These are phyloP conservation scores for Meandrina meandrites DNA, from an alignment of 92 coral and sea anemone genomes.

Conservation along the genomic window DNA sequence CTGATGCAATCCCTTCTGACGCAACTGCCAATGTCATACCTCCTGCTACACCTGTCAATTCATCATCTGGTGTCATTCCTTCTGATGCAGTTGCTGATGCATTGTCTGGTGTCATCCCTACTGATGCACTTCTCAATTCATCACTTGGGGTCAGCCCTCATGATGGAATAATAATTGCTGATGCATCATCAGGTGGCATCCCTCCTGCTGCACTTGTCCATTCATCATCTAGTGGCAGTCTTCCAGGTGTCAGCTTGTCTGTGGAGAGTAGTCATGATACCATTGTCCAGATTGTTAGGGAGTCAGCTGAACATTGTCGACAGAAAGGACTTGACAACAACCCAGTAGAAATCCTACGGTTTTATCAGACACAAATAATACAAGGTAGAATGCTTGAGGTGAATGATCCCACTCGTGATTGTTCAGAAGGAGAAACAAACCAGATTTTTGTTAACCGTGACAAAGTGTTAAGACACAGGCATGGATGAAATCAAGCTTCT, in stretches of 20 bases:
- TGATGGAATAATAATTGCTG: neutral
- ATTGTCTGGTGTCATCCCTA: neutral
- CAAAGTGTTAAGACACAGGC: conserved; percentile 54
- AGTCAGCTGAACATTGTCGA: conserved; percentile 22
- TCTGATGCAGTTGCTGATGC: neutral
- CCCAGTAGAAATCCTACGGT: conserved; percentile 49
- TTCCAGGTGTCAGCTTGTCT: conserved; percentile 8
- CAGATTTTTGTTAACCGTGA: conserved; percentile 47
- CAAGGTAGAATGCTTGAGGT: conserved; percentile 54
- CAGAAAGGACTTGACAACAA: conserved; percentile 37
- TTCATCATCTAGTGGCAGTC: neutral
- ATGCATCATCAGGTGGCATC: neutral
- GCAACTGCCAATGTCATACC: neutral
- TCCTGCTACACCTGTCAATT: too few species aligned
- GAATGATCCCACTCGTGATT: conserved; percentile 16
- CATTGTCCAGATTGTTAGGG: conserved; percentile 41
- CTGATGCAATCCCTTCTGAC: neutral
- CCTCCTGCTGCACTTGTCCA: conserved; percentile 9
- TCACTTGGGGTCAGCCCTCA: neutral
- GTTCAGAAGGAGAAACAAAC: conserved; percentile 42
- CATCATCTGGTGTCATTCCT: neutral
- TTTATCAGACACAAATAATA: conserved; percentile 35
- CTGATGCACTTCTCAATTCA: neutral
- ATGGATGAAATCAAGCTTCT: conserved; percentile 32
- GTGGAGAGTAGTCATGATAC: conserved; percentile 1